These are phyloP conservation scores for Odontothrips loti DNA, from an alignment of 2,888 invertebrate genomes.

Conservation along the genomic window DNA sequence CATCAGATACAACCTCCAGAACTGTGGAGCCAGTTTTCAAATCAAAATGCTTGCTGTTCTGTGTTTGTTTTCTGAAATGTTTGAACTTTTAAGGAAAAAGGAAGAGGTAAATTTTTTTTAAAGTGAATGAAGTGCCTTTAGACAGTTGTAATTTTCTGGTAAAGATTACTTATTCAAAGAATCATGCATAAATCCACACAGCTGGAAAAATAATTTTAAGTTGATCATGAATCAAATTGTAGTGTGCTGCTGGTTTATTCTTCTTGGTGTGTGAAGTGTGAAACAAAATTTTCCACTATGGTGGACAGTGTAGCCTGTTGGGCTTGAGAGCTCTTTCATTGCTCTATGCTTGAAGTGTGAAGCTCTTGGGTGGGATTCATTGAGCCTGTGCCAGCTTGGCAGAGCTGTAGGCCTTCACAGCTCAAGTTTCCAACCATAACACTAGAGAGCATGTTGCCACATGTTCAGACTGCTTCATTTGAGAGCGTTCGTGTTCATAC, in stretches of 20 bases:
- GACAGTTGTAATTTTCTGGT: neutral
- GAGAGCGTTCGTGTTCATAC: conserved; percentile 30
- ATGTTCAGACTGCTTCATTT: conserved; percentile 10
- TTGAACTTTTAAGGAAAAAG: neutral
- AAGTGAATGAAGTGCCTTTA: neutral
- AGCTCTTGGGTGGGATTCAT: conserved; percentile 17
- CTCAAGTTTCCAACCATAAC: conserved; percentile 24
- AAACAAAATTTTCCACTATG: neutral
- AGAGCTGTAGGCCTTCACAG: conserved; percentile 17
- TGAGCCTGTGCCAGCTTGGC: conserved; percentile 21
- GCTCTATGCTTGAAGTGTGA: conserved; percentile 14
- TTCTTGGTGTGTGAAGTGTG: neutral
- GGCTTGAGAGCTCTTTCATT: conserved; percentile 11
- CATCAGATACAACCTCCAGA: neutral
- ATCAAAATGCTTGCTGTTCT: neutral
- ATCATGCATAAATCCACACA: neutral
- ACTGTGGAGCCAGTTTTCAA: neutral
- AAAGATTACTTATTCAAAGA: neutral
- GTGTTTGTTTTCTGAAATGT: neutral
- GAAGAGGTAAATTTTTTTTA: neutral
- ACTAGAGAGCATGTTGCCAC: neutral
- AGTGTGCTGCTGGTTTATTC: neutral
- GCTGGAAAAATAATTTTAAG: neutral
- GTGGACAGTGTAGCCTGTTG: neutral
- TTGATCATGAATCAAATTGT: neutral